Base-by-base conservation (phyloP, 1,140 invertebrate species). In the Micrasema longulum region DNA sequence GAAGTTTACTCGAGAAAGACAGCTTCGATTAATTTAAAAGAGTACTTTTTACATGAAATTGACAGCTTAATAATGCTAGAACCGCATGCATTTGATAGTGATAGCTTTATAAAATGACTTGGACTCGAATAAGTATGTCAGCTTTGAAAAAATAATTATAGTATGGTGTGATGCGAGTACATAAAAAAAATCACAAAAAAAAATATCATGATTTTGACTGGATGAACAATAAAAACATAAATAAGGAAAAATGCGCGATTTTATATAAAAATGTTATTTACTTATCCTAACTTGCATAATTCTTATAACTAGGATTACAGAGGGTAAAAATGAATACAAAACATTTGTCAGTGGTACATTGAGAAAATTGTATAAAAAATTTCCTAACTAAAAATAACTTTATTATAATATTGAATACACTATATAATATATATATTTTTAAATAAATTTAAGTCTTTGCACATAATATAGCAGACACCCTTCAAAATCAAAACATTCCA, bases 191-290 rank as follows among this genome's bases (percentile, higher is more conserved):
- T 16, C 47, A 48, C 47, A 2, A 48, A 20, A 48, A 55, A 55
- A 38, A 60, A 60, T 60, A 60, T 60, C 55, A 60, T 60, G 9
- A 11, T 60, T 16, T 41, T 12, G 16, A 60, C 35, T 60, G 36
- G n/a, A 55, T 55, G 26, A 53, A 26, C 0, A 35, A 53, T 23
- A 55, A 55, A 55, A 55, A 35, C 52, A 55, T 55, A 55, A 55
- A 55, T 55, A 55, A 10, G 26, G 4, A 23, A 31, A 31, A 55
- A 48, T 20, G 12, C 7, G 23, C 2, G 31, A 35, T 55, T 48
- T 55, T 55, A 55, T 55, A 55, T 55, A 60, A 60, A 57, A 60
- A 41, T 60, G 55, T 60, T 60, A 60, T 60, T 60, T 60, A 20
- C 55, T 38, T 60, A 60, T 7, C 36, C 55, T 41, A 38, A 41